Base-by-base conservation (phyloP, 2,113 vertebrate genomes). In the Gambusia holbrooki region DNA sequence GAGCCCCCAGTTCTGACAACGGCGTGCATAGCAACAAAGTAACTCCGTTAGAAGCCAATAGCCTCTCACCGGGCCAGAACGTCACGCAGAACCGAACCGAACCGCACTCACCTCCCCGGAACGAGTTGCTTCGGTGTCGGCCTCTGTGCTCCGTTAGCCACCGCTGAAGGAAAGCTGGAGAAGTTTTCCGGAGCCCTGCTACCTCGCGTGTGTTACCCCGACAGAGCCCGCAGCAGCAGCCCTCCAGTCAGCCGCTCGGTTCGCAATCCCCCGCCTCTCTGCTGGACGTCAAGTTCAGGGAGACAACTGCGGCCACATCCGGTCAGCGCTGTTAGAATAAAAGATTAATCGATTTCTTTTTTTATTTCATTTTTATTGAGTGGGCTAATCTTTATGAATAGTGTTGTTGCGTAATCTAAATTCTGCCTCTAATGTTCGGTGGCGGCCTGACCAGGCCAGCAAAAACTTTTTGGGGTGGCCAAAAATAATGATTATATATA, bases 21-120 rank as follows among this genome's bases (percentile, higher is more conserved):
- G 76, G 83, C 84, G 83, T 76, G 84, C 88, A 83, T 79, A 65
- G 88, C 92, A 89, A 89, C 90, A 89, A 90, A 90, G 83, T 88
- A 72, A 86, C 66, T 84, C 88, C 71, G 45, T 4, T 73, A 67
- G 30, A 77, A 89, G 67, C 90, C 88, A 82, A 82, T 71, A 51
- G 76, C 72, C 79, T 63, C 37, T 1, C 79, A n/a, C 72, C 66
- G 84, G 69, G 40, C 76, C 51, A 19, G 2, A 32, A 54, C 14
- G 15, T 0, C 71, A 9, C 62, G n/a, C 1, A 33, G 35, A 37
- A 37, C 40, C 40, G 2, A 58, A 58, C 40, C 40, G 2, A 58
- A 62, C 30, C 5, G 1, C 66, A 30, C 17, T 28, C 89, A 33
- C 32, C 32, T 1, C 82, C 13, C 83, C 40, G 12, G 2, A 28